Percentiles rank a stretch among this genome's conserved stretches.
Evolutionary conservation across 1,140 invertebrate species (phyloP).

Genomic region (Drosophila murphyi): DNA sequence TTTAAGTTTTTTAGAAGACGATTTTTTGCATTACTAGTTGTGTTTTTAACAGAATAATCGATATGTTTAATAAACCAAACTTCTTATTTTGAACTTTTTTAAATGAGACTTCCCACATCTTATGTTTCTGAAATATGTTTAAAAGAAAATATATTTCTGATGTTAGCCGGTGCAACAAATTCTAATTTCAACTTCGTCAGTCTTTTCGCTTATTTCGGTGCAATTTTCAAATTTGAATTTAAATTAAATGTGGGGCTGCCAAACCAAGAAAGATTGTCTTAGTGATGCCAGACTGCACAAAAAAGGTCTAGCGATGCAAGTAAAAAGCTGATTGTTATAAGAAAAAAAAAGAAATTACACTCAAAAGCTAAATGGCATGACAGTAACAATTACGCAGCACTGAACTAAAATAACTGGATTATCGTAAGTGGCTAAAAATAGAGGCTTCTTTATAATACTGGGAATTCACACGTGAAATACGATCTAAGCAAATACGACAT

Average conservation of each 20-base stretch:
- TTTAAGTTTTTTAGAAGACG: too few species aligned
- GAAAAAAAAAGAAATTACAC: neutral
- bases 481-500: neutral
- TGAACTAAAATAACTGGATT: neutral
- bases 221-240: constrained; percentile 33
- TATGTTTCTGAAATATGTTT: neutral
- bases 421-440: constrained; percentile 8
- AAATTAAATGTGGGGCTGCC: constrained; percentile 13
- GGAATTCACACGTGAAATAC: neutral
- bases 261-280: neutral
- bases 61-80: neutral
- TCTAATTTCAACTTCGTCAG: too few species aligned
- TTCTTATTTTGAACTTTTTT: too few species aligned
- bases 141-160: neutral
- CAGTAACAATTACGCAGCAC: neutral
- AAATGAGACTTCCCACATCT: neutral
- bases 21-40: too few species aligned
- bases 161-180: too few species aligned
- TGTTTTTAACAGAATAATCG: too few species aligned
- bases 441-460: neutral
- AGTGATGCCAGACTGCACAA: constrained; percentile 18
- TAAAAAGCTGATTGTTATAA: neutral
- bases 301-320: neutral
- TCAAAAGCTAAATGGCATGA: constrained; percentile 4
- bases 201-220: neutral